Percentiles rank a stretch among this genome's conserved stretches.
phyloP scores from a whole-genome alignment of 2,888 invertebrate genomes.

The Crioceris asparagi region DNA sequence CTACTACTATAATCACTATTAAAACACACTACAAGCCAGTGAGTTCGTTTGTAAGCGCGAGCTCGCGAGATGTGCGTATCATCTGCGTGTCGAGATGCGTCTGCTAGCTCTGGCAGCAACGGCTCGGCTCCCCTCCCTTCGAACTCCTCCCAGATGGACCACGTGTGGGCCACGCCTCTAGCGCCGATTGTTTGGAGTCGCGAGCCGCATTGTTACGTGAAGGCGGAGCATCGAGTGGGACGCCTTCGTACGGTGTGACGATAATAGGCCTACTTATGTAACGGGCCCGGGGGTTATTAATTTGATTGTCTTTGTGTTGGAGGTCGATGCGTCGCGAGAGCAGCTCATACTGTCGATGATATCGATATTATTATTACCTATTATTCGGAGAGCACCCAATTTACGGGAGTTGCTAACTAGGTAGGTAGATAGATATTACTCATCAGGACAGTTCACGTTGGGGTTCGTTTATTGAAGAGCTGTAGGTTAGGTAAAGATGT shows the following conservation, averaged over 20 bases:
- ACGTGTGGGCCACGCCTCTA: slow-evolving; percentile 36
- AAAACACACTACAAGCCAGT: background rate
- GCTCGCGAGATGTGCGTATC: slow-evolving; percentile 28
- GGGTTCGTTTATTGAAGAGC: no score
- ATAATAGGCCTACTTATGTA: slow-evolving; percentile 24
- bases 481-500: no score
- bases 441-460: no score
- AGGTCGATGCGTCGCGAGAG: no score
- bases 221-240: slow-evolving; percentile 22
- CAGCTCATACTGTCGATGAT: no score
- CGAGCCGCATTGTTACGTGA: slow-evolving; percentile 35
- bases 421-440: no score
- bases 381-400: no score
- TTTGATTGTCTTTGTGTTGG: slow-evolving; percentile 23
- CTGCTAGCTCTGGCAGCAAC: slow-evolving; percentile 22
- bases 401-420: no score
- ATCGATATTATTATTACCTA: no score
- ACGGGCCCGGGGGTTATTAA: slow-evolving; percentile 22
- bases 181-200: slow-evolving; percentile 33
- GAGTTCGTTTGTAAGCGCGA: slow-evolving; percentile 5
- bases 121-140: slow-evolving; percentile 25
- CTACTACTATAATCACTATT: background rate
- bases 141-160: slow-evolving; percentile 33
- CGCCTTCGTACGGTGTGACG: slow-evolving; percentile 35
- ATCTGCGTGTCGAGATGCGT: slow-evolving; percentile 38